phyloP scores from a whole-genome alignment of 2,797 vertebrate genomes.

The Myotis vivesi region DNA sequence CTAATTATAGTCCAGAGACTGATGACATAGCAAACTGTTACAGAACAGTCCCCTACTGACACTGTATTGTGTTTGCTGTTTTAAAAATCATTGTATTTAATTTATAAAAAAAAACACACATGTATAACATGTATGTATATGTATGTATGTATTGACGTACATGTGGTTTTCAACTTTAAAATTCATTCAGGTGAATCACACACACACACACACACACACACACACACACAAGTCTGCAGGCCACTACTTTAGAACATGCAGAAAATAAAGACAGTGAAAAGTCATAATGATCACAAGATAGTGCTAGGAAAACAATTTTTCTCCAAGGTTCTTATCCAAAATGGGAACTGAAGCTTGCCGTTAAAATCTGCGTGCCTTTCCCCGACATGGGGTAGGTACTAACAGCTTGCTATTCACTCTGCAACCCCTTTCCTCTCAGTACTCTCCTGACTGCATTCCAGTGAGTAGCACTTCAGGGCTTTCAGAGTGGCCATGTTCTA shows the following conservation, averaged over 20 bases:
- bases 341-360: background rate
- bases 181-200: background rate
- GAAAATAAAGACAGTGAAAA: background rate
- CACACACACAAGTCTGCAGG: background rate
- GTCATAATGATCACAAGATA: background rate
- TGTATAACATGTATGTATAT: background rate
- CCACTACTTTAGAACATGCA: background rate
- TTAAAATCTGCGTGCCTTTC: background rate
- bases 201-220: background rate
- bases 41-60: background rate
- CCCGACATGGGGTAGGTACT: background rate
- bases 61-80: background rate
- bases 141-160: background rate
- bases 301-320: background rate
- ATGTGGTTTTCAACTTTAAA: background rate
- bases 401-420: background rate
- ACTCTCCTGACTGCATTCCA: background rate
- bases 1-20: background rate
- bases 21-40: background rate
- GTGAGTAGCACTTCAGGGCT: background rate
- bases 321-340: background rate
- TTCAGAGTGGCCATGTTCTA: background rate
- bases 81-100: background rate
- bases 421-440: background rate
- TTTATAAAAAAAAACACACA: background rate